Evolutionary conservation across 2,797 vertebrate genomes (phyloP).

Genomic region (Arrhamphus sclerolepis): DNA sequence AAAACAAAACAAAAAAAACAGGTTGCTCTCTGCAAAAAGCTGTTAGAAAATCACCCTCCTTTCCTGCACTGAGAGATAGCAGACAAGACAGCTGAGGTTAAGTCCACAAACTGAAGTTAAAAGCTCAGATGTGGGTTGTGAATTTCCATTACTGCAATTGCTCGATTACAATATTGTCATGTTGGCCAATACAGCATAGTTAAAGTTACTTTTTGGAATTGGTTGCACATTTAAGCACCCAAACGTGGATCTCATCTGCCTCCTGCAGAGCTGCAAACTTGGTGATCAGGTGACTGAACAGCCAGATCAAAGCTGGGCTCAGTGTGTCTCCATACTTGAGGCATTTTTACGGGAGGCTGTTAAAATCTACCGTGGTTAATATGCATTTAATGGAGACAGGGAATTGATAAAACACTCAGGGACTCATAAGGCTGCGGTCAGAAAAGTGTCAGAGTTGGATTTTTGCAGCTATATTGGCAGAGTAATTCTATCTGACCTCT

Average conservation of each 20-base stretch:
- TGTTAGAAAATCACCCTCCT: conserved; percentile 40
- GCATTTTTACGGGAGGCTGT: conserved; percentile 65
- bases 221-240: conserved; percentile 13
- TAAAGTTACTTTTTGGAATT: conserved; percentile 19
- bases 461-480: conserved; percentile 63
- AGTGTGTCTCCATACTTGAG: conserved; percentile 41
- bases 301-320: conserved; percentile 48
- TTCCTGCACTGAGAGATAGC: conserved; percentile 20
- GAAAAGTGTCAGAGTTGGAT: conserved; percentile 61
- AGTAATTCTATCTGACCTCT: conserved; percentile 71
- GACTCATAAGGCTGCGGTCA: conserved; percentile 42
- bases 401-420: conserved; percentile 63
- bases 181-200: not conserved
- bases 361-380: conserved; percentile 56
- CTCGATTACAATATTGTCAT: not conserved
- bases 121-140: conserved; percentile 20
- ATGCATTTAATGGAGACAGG: conserved; percentile 52
- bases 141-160: conserved; percentile 17
- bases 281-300: conserved; percentile 53
- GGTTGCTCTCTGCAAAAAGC: conserved; percentile 24
- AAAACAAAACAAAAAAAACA: too few species aligned
- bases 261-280: conserved; percentile 37
- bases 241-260: conserved; percentile 27
- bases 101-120: conserved; percentile 45
- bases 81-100: conserved; percentile 31